Conservation (phyloP, 2,797 vertebrate genomes). For the Tamandua tetradactyla region DNA sequence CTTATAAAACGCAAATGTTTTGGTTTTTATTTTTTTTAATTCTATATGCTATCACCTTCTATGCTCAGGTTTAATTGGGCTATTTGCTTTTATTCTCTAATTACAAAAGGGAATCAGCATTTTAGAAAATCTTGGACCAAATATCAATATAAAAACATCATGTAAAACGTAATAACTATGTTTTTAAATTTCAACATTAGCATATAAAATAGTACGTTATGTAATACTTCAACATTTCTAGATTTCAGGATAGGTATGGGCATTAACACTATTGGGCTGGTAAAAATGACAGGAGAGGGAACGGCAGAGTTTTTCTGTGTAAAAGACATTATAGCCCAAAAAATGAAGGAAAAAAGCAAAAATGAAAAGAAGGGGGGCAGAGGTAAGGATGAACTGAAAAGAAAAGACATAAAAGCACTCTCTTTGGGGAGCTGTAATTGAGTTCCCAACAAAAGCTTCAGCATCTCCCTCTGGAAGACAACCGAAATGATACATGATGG, state of each 20-base stretch:
- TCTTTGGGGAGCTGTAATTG: neutral
- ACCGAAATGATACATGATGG: accelerated
- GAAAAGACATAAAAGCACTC: neutral
- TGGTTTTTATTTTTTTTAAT: neutral
- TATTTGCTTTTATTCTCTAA: neutral
- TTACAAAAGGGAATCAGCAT: neutral
- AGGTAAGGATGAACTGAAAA: too few species aligned
- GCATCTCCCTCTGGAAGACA: neutral
- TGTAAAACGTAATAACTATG: neutral
- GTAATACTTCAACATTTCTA: neutral
- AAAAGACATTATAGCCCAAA: neutral
- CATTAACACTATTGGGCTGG: accelerated
- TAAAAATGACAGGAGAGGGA: neutral
- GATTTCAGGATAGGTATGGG: neutral
- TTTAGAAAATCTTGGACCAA: constrained; percentile 7
- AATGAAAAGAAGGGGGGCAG: neutral
- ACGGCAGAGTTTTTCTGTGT: neutral
- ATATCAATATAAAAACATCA: neutral
- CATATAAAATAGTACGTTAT: neutral
- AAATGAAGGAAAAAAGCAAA: accelerated
- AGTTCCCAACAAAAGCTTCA: neutral
- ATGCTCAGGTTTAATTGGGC: neutral
- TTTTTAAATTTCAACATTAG: neutral
- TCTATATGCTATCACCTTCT: neutral
- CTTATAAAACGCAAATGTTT: neutral